These are phyloP conservation scores for Capitella teleta DNA, from an alignment of 1,140 invertebrate genomes.

Conservation along the genomic window DNA sequence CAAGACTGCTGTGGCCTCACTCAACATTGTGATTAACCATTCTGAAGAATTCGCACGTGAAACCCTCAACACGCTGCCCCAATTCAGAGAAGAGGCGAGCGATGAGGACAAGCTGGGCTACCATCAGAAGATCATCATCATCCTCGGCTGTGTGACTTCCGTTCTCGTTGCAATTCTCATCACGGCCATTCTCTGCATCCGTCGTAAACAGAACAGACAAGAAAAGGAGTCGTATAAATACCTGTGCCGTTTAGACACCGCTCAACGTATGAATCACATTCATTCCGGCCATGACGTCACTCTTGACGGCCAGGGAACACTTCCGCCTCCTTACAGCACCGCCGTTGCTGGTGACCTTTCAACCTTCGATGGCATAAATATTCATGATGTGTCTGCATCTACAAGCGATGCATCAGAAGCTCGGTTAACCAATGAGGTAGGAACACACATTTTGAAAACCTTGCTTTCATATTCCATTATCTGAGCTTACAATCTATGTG, in stretches of 20 bases:
- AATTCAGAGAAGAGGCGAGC: not conserved
- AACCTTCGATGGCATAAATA: no score
- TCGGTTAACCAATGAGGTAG: no score
- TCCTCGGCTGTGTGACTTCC: not conserved
- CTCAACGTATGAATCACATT: no score
- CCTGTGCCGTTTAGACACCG: not conserved
- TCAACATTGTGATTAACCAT: not conserved
- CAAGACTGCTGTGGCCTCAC: not conserved
- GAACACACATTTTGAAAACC: no score
- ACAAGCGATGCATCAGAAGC: no score
- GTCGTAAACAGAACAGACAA: not conserved
- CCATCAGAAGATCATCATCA: slow-evolving; percentile 4
- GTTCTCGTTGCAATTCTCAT: slow-evolving; percentile 1
- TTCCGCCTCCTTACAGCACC: no score
- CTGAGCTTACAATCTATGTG: no score
- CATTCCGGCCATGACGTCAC: no score
- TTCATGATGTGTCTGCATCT: no score
- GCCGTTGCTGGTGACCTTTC: no score
- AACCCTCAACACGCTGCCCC: not conserved
- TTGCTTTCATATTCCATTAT: no score
- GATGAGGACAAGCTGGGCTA: not conserved
- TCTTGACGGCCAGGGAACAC: no score
- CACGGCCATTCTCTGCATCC: slow-evolving; percentile 2
- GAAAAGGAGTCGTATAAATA: slow-evolving; percentile 6
- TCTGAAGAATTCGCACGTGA: not conserved